Evolutionary conservation across 2,888 invertebrate genomes (phyloP), one percentile per base, ranked within the genome.

Genomic region (Ashinkailepas kermadecensis): DNA sequence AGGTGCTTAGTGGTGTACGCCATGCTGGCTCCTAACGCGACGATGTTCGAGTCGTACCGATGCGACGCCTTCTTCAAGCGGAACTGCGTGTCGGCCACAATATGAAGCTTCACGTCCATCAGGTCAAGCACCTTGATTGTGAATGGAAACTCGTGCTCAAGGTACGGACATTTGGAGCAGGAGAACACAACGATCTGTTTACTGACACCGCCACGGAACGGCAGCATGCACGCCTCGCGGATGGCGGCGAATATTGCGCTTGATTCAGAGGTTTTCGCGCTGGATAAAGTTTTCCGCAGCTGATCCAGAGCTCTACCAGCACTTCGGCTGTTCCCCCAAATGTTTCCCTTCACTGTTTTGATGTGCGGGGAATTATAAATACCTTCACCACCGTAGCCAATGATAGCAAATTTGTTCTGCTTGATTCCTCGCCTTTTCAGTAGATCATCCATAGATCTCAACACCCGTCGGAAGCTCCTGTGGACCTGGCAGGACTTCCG

Each of bases 121-220:
- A 74, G 18, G 54, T 54, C 13, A 3, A 74, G 74, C 54, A 74
- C 74, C 10, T 74, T 74, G 18, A 74, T 54, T 10, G 74, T 74
- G 74, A 74, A 74, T 11, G 74, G 74, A 23, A 74, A 74, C 74
- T 74, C 74, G 1, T 18, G 15, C 54, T 74, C 74, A 8, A 8
- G 15, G 21, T 54, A 74, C 9, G 74, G 74, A 74, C 74, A 74
- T 9, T 15, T 2, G 6, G 74, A 74, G 83, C 88, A 88, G 67
- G 87, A 87, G 78, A 89, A 83, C n/a, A 89, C 86, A 58, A 89
- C 84, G 78, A 89, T 85, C n/a, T 86, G 87, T 85, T 89, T 89
- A 80, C 87, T 86, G 25, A 87, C 88, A 4, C 88, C 89, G 15
- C 88, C 85, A 79, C 89, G 86, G 87, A 88, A 89, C 23, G 87